phyloP scores from a whole-genome alignment of 2,113 vertebrate genomes.

The Forbesichthys agassizii region DNA sequence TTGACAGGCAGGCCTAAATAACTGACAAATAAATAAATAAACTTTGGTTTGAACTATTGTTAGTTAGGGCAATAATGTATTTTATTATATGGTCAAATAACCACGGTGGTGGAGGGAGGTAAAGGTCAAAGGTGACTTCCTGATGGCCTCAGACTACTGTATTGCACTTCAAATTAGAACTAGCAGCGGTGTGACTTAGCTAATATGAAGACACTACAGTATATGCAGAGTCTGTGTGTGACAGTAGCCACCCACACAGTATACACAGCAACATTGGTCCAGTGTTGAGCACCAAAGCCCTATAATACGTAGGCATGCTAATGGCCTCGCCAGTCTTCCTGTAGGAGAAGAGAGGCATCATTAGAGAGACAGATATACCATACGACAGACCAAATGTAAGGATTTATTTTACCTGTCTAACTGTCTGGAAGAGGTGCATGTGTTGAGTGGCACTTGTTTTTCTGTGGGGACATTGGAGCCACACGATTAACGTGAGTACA shows the following conservation, averaged over 20 bases:
- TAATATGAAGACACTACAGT: constrained; percentile 27
- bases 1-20: not conserved
- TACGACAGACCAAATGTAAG: not conserved
- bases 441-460: constrained; percentile 75
- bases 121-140: not conserved
- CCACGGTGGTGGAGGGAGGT: not conserved
- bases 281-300: constrained; percentile 56
- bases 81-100: not conserved
- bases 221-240: constrained; percentile 23
- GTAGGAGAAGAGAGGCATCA: not conserved
- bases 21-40: not conserved
- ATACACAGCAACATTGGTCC: constrained; percentile 75
- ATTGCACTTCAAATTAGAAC: constrained; percentile 11
- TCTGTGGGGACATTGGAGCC: constrained; percentile 54
- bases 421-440: constrained; percentile 57
- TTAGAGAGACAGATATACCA: not conserved
- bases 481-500: not conserved
- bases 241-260: constrained; percentile 45
- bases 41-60: not conserved
- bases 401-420: constrained; percentile 57
- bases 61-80: not conserved
- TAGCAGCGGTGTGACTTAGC: constrained; percentile 25
- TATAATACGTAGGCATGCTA: constrained; percentile 28
- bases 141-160: too few relatives aligned
- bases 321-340: constrained; percentile 50